phyloP scores from a whole-genome alignment of 2,888 invertebrate genomes.

The Nomada fucata region DNA sequence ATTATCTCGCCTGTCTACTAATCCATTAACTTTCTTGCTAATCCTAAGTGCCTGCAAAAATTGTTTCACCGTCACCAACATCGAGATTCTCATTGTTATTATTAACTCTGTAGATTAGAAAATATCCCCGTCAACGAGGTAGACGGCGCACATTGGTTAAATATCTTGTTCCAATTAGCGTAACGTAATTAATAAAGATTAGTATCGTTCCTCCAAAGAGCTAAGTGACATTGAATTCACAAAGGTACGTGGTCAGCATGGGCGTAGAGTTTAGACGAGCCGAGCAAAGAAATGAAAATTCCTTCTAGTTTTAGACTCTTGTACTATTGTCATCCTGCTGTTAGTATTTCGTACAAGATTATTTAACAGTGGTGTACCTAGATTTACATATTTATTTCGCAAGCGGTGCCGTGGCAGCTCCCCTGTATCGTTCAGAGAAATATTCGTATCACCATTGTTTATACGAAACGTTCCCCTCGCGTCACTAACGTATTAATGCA shows the following conservation, averaged over 20 bases:
- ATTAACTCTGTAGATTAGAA: slow-evolving; percentile 10
- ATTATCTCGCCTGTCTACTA: not conserved
- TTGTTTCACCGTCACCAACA: not conserved
- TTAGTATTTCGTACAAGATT: not conserved
- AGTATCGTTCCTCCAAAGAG: slow-evolving; percentile 4
- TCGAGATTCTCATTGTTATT: not conserved
- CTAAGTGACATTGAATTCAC: slow-evolving; percentile 13
- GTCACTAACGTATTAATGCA: too few species aligned
- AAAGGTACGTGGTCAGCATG: slow-evolving; percentile 23
- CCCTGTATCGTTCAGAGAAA: not conserved
- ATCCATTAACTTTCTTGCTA: not conserved
- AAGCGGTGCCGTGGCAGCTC: not conserved
- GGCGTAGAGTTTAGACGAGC: not conserved
- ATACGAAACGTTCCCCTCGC: too few species aligned
- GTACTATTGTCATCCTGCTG: not conserved
- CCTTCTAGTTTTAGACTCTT: not conserved
- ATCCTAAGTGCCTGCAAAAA: slow-evolving; percentile 5
- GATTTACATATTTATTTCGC: not conserved
- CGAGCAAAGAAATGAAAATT: too few species aligned
- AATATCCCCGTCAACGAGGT: slow-evolving; percentile 10
- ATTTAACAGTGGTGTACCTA: not conserved
- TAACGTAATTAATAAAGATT: slow-evolving; percentile 26
- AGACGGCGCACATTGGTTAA: slow-evolving; percentile 2
- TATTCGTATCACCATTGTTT: not conserved
- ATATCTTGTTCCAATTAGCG: slow-evolving; percentile 9